Evolutionary conservation across 30 jellyfish, hydroid and myxozoan genomes (phyloP).

Genomic region (Aurelia coerulea): DNA sequence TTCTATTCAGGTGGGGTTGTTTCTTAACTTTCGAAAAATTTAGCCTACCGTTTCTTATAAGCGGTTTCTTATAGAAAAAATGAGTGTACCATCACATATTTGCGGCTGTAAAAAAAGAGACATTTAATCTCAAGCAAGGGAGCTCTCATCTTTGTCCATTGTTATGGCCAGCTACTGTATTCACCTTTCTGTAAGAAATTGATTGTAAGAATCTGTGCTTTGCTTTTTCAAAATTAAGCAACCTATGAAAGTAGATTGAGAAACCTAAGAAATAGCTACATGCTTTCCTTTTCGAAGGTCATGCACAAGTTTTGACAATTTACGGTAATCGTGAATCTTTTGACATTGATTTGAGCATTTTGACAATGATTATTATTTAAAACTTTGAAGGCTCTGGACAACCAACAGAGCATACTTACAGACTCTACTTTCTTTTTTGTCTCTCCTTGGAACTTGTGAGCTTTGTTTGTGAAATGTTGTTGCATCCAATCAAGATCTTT

Average conservation of each 20-base stretch:
- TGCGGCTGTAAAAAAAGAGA: slow-evolving; percentile 25
- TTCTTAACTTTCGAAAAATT: too few relatives aligned
- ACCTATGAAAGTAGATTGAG: slow-evolving; percentile 24
- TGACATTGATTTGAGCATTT: slow-evolving; percentile 24
- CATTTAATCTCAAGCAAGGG: slow-evolving; percentile 21
- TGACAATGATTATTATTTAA: slow-evolving; percentile 17
- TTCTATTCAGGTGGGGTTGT: too few relatives aligned
- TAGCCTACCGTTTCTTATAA: too few relatives aligned
- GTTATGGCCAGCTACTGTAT: slow-evolving; percentile 31
- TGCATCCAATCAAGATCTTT: slow-evolving; percentile 32
- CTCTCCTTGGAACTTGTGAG: slow-evolving; percentile 37
- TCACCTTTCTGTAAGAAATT: slow-evolving; percentile 21
- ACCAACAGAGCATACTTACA: slow-evolving; percentile 35
- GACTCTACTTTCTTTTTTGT: slow-evolving; percentile 37
- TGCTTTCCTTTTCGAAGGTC: slow-evolving; percentile 9
- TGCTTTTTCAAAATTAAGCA: slow-evolving; percentile 27
- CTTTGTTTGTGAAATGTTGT: slow-evolving; percentile 11
- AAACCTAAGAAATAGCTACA: slow-evolving; percentile 18
- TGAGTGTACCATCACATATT: slow-evolving; percentile 29
- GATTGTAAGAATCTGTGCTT: slow-evolving; percentile 27
- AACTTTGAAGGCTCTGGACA: slow-evolving; percentile 33
- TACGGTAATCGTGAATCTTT: slow-evolving; percentile 5
- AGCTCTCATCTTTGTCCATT: slow-evolving; percentile 21
- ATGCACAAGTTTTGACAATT: not conserved
- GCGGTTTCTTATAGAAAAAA: too few relatives aligned